Base-by-base conservation (phyloP, 2,797 vertebrate species). In the Sebastes alutus region DNA sequence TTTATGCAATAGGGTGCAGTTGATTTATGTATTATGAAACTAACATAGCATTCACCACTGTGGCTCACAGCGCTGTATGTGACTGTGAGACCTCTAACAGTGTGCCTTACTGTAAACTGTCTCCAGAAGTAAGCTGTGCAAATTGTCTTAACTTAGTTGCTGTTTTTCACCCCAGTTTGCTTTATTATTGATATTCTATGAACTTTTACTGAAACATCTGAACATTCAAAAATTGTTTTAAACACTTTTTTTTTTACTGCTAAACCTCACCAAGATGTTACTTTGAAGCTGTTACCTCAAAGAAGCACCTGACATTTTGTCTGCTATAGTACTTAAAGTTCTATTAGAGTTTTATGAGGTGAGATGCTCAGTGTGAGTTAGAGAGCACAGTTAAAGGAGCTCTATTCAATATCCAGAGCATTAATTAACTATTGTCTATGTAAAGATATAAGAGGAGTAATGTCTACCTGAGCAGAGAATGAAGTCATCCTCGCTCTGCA, bases 11-110 rank as follows among this genome's bases (percentile, higher is more conserved):
- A 73, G 16, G 78, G 67, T 77, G 22, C 54, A 58, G 1, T 66
- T 75, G 55, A 61, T 79, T 78, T 35, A 59, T 78, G 76, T 70
- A 7, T 82, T 68, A 27, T 65, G 1, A n/a, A 8, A 61, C 10
- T 77, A 55, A 75, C 67, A 4, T 59, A 83, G 90, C 93, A 92
- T 94, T 95, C 91, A 92, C 94, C 92, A 83, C 92, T 93, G 91
- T 87, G 85, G 89, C 83, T 91, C 88, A 76, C 88, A 84, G 87
- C 75, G 46, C 83, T 33, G 2, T 22, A 32, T 2, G 84, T 86
- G 87, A 85, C 86, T 87, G 83, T 72, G 75, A 85, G 91, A 87
- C 75, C 70, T 69, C 78, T 62, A 80, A 83, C 88, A 89, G 88
- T 89, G 91, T 90, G 91, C 94, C 91, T 94, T 90, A 89, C 52